These are phyloP conservation scores for Heliconius ethilla DNA, from an alignment of 2,888 invertebrate genomes.

Conservation along the genomic window DNA sequence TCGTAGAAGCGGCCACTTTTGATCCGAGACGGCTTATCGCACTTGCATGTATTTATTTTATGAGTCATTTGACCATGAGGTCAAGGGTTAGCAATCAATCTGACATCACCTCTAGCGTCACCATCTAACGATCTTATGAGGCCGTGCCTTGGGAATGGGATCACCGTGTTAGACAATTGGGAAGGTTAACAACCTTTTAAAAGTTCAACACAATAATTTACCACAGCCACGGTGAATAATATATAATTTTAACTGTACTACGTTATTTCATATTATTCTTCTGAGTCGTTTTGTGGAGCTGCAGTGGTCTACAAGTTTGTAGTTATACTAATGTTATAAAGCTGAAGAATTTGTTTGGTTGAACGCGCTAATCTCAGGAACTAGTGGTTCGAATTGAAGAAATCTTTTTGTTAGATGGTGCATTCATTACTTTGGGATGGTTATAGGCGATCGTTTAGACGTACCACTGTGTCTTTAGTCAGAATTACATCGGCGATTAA, in stretches of 20 bases:
- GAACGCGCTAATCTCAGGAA: background rate
- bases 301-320: background rate
- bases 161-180: slow-evolving; percentile 37
- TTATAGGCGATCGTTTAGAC: no score
- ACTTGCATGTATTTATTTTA: slow-evolving; percentile 34
- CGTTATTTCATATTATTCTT: background rate
- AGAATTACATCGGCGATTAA: background rate
- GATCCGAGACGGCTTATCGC: slow-evolving; percentile 25
- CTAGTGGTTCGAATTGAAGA: background rate
- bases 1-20: background rate
- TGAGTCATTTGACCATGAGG: slow-evolving; percentile 46
- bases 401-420: background rate
- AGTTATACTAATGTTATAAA: background rate
- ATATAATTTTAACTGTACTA: slow-evolving; percentile 4
- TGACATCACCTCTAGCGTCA: slow-evolving; percentile 47
- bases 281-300: background rate
- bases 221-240: background rate
- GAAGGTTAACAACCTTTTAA: slow-evolving; percentile 35
- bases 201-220: slow-evolving; percentile 8
- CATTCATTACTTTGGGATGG: no score
- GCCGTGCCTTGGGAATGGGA: slow-evolving; percentile 39
- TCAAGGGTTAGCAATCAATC: slow-evolving; percentile 46
- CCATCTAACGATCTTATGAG: slow-evolving; percentile 40
- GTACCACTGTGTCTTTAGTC: no score
- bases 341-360: background rate